Evolutionary conservation across 1,140 invertebrate species (phyloP).

Genomic region (Capitella teleta): DNA sequence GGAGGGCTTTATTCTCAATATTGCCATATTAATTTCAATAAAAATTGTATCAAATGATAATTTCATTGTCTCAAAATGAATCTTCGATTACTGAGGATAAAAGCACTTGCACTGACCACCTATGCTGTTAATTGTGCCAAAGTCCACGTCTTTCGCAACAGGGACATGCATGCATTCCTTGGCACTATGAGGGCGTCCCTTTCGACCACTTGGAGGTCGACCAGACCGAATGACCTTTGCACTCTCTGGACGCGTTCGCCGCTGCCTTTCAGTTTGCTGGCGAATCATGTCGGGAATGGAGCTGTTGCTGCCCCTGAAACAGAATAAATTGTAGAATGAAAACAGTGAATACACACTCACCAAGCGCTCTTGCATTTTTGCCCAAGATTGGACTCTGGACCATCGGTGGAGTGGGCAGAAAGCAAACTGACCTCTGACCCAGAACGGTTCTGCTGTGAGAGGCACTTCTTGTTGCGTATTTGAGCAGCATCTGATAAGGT

Average conservation of each 20-base stretch:
- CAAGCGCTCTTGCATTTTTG: not conserved
- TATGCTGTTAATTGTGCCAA: no score
- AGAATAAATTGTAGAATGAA: not conserved
- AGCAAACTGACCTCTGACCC: not conserved
- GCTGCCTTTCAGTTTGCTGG: not conserved
- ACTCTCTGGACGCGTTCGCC: not conserved
- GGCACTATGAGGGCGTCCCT: no score
- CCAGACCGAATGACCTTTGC: not conserved
- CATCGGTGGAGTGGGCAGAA: not conserved
- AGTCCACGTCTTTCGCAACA: no score
- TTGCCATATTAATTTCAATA: no score
- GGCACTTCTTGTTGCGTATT: not conserved
- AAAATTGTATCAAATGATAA: no score
- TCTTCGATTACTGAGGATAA: no score
- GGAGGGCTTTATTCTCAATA: no score
- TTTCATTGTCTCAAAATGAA: no score
- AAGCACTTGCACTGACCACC: no score
- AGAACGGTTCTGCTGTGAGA: conserved; percentile 3
- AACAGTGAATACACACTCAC: not conserved
- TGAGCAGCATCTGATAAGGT: not conserved
- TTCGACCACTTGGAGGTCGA: no score
- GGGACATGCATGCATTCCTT: no score
- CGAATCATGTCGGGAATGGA: conserved; percentile 3
- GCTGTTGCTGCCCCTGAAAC: not conserved
- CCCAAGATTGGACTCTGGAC: not conserved